These are phyloP conservation scores for Gymnosoma rotundatum DNA, from an alignment of 2,888 invertebrate species.

Conservation along the genomic window DNA sequence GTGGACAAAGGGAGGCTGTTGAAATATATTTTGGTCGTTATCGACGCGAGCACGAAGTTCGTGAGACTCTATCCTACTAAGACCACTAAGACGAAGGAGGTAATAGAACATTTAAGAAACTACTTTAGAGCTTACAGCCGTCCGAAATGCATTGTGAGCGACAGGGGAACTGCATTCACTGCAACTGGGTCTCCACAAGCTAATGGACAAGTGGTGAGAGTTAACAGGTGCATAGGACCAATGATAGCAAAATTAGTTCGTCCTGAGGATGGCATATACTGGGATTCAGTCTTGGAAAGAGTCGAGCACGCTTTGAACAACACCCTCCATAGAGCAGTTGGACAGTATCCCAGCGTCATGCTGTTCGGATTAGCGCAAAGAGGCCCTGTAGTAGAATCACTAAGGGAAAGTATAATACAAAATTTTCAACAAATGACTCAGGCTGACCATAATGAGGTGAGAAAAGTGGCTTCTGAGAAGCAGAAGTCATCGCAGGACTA, in stretches of 20 bases:
- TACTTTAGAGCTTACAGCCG: conserved; percentile 53
- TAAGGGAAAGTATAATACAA: no score
- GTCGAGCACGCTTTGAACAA: no score
- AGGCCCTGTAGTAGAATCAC: no score
- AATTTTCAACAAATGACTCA: no score
- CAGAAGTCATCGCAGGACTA: no score
- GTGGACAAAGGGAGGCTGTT: conserved; percentile 19
- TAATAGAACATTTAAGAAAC: conserved; percentile 35
- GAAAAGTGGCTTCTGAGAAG: no score
- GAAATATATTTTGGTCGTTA: conserved; percentile 53
- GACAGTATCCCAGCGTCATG: no score
- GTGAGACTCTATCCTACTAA: not conserved
- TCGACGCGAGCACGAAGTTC: conserved; percentile 14
- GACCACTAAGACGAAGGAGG: conserved; percentile 18
- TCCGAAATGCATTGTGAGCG: conserved; percentile 31
- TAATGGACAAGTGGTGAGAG: not conserved
- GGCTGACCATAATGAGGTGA: no score
- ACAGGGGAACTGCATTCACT: conserved; percentile 49
- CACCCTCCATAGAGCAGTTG: no score
- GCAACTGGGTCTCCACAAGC: conserved; percentile 36
- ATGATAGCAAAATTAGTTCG: conserved; percentile 36
- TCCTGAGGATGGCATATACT: conserved; percentile 12
- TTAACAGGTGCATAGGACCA: not conserved
- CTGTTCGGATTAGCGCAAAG: no score
- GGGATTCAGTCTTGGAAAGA: no score